Percentiles rank a stretch among this genome's conserved stretches.
Evolutionary conservation across 1,140 invertebrate species (phyloP).

Genomic region (Apolygus lucorum): DNA sequence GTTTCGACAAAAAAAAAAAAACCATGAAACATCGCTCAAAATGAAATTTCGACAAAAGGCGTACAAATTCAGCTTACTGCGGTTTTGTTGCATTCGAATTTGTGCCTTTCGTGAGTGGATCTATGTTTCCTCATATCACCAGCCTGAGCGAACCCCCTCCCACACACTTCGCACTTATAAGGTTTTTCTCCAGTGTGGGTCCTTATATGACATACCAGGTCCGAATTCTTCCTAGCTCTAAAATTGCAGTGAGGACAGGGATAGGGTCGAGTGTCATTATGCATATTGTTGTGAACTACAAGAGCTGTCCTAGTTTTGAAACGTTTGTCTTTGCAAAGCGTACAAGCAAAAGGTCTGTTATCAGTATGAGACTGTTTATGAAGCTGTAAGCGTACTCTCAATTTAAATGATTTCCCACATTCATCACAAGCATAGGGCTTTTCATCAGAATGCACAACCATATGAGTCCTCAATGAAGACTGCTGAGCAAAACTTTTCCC

Average conservation of each 20-base stretch:
- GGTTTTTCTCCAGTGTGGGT: constrained; percentile 47
- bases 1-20: too few species aligned
- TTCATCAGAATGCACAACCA: constrained; percentile 58
- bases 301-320: constrained; percentile 42
- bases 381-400: constrained; percentile 32
- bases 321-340: constrained; percentile 40
- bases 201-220: constrained; percentile 44
- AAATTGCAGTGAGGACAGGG: constrained; percentile 46
- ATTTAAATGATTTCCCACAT: constrained; percentile 54
- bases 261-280: constrained; percentile 43
- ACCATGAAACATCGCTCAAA: too few species aligned
- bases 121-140: constrained; percentile 33
- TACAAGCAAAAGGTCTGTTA: constrained; percentile 42
- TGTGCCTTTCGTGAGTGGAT: constrained; percentile 26
- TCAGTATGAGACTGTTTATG: constrained; percentile 38
- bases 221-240: constrained; percentile 47
- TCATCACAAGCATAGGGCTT: constrained; percentile 60
- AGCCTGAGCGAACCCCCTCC: constrained; percentile 31
- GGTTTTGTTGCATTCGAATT: too few species aligned
- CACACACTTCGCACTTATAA: constrained; percentile 46
- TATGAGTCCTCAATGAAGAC: constrained; percentile 22
- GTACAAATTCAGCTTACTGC: too few species aligned
- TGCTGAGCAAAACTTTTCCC: constrained; percentile 30
- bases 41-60: too few species aligned
- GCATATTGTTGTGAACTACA: constrained; percentile 43